A percentile compares a stretch with the other conserved stretches of the same genome.
Conservation (phyloP, 2,888 invertebrate species). For the Ariolimax columbianus region DNA sequence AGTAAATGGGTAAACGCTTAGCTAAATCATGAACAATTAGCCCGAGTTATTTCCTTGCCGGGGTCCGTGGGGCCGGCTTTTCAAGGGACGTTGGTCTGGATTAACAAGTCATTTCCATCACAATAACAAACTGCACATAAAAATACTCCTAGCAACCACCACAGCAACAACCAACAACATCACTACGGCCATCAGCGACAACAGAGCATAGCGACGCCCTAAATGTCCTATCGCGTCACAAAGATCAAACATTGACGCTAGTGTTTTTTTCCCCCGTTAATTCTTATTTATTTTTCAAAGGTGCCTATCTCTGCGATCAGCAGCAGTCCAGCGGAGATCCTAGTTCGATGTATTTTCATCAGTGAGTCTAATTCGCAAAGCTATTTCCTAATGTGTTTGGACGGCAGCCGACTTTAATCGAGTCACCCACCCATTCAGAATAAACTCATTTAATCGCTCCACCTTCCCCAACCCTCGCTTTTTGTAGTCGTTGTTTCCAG, state of each 20-base stretch:
- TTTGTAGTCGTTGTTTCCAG: not conserved
- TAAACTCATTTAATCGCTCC: conserved; percentile 43
- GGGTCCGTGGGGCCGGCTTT: not conserved
- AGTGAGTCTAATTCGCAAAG: conserved; percentile 46
- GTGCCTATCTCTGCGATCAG: conserved; percentile 24
- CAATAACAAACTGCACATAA: not conserved
- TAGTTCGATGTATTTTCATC: conserved; percentile 37
- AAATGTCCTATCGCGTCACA: conserved; percentile 5
- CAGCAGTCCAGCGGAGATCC: conserved; percentile 36
- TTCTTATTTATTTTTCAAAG: conserved; percentile 22
- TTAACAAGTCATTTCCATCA: conserved; percentile 39
- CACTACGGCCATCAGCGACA: not conserved
- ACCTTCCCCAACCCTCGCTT: conserved; percentile 16
- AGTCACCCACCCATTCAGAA: conserved; percentile 44
- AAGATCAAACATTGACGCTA: conserved; percentile 18
- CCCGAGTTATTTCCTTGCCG: not conserved
- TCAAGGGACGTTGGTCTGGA: conserved; percentile 1
- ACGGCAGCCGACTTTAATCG: conserved; percentile 35
- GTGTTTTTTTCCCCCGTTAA: not conserved
- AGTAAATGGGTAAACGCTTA: not conserved
- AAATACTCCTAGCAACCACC: conserved; percentile 25
- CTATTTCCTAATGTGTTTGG: conserved; percentile 50
- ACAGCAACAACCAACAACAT: conserved; percentile 14
- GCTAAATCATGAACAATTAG: conserved; percentile 44
- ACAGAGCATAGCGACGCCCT: not conserved